Base-by-base conservation (phyloP, 1,140 invertebrate genomes). In the Camponotus pennsylvanicus region DNA sequence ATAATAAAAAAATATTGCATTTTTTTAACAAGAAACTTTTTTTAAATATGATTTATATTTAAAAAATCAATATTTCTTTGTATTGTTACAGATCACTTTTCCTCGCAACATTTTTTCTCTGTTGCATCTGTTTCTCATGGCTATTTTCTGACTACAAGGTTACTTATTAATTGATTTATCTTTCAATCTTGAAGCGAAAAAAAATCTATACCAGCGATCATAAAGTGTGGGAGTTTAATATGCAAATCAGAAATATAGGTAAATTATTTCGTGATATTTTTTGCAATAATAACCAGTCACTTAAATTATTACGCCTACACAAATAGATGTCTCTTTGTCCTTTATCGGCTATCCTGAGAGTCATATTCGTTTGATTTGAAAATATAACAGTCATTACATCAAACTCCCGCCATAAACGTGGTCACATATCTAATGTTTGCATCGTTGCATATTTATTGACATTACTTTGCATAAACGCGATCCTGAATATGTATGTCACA, bases 391-490 rank as follows among this genome's bases (percentile, higher is more conserved):
- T 18, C 45, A 67, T 78, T 32, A 73, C 59, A 59, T 84, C 88
- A 79, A 37, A 45, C n/a, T 34, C 2, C 67, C 18, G 64, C 76
- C 77, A 73, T 90, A 90, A 90, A 86, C 86, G 64, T 75, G 59
- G 52, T 75, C 77, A 82, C 83, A 90, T 90, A 88, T 88, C 86
- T 88, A 89, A 90, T 82, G 88, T 90, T 90, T 90, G 88, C 86
- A 87, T 89, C 88, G 69, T 89, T 89, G 89, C 88, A 90, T 90
- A 90, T 90, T 90, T 90, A 90, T 90, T 70, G 76, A 34, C 52
- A 86, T 87, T 67, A 49, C 76, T 90, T 87, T 87, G 80, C 88
- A 90, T 89, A 90, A 90, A 90, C 80, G 13, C 45, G 75, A 32
- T 85, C 32, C 80, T 85, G 86, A 89, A 84, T 89, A 84, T 89